phyloP scores from a whole-genome alignment of 53 echinoderm and acorn worm genomes.

The Astropecten irregularis region DNA sequence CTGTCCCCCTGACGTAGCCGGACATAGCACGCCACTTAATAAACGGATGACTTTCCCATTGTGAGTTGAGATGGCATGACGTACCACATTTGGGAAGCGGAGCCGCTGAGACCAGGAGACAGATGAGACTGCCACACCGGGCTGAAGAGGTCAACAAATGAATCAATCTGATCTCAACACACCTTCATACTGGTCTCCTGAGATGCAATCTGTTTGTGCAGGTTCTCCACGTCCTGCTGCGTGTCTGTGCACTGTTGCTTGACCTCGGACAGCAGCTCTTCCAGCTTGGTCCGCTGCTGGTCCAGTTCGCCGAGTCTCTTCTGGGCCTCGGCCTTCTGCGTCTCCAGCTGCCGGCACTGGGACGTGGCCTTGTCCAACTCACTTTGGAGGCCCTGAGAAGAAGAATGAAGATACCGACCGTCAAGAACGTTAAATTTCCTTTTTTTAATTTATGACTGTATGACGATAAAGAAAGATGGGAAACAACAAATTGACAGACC shows the following conservation, averaged over 20 bases:
- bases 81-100: no score
- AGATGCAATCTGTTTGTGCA: constrained; percentile 71
- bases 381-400: constrained; percentile 78
- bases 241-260: constrained; percentile 84
- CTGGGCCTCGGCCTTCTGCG: constrained; percentile 91
- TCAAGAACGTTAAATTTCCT: no score
- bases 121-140: no score
- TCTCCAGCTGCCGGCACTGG: constrained; percentile 87
- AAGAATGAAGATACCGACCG: no score
- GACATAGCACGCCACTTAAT: no score
- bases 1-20: no score
- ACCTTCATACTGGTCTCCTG: constrained; percentile 94
- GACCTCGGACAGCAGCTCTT: constrained; percentile 83
- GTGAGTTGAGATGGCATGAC: no score
- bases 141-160: no score
- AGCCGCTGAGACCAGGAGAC: no score
- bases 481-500: no score
- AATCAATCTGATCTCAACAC: no score
- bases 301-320: constrained; percentile 93
- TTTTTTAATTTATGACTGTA: neutral
- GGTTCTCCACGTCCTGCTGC: constrained; percentile 75
- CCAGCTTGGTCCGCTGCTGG: constrained; percentile 88
- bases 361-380: constrained; percentile 79
- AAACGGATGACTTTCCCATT: no score
- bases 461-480: neutral